Conservation (phyloP, 2,888 invertebrate genomes). For the Drymonia ruficornis region DNA sequence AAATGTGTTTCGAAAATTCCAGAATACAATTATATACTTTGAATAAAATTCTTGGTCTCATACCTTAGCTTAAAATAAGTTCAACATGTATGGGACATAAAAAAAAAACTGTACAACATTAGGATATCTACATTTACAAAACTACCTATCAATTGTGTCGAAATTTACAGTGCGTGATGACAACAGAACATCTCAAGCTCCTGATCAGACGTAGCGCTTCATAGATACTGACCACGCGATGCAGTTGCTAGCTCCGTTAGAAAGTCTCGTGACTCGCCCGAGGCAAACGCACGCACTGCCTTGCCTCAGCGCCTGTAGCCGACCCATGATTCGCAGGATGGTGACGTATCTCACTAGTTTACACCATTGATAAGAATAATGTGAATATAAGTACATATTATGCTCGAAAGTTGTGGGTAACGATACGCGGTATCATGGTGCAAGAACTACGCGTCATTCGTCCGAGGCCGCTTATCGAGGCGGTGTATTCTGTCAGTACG, state of each 20-base stretch:
- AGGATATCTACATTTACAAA: constrained; percentile 67
- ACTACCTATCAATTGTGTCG: constrained; percentile 54
- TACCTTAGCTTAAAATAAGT: constrained; percentile 77
- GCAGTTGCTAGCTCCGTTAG: not conserved
- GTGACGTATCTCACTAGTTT: no score
- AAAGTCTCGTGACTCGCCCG: no score
- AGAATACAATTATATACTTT: constrained; percentile 79
- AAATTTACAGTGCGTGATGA: constrained; percentile 65
- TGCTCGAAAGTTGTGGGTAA: no score
- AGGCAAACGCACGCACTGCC: no score
- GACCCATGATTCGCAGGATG: no score
- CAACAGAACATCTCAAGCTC: constrained; percentile 29
- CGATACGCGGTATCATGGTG: no score
- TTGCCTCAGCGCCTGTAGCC: no score
- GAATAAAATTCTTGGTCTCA: constrained; percentile 81
- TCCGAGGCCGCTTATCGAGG: no score
- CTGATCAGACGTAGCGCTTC: not conserved
- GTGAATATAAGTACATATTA: no score
- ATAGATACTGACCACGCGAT: not conserved
- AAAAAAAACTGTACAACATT: constrained; percentile 76
- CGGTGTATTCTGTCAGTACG: no score
- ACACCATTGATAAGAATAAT: no score
- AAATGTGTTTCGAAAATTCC: constrained; percentile 83
- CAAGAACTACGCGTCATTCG: no score
- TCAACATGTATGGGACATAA: constrained; percentile 61